These are phyloP conservation scores for Leptonema lineaticorne DNA, from an alignment of 1,140 invertebrate species.

Conservation along the genomic window DNA sequence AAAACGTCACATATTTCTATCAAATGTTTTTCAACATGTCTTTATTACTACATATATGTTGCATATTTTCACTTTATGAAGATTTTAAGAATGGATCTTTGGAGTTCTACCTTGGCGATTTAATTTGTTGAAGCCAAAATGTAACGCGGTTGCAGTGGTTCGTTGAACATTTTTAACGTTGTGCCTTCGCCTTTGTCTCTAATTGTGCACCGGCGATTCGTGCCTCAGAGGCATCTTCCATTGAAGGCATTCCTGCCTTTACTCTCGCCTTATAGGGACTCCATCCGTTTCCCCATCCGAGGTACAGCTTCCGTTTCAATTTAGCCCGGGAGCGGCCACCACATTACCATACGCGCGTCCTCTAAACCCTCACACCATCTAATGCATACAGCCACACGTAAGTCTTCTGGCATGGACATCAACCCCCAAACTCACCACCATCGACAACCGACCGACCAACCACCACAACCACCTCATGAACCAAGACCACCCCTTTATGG, in stretches of 20 bases:
- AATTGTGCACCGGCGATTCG: slow-evolving; percentile 3
- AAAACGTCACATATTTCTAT: background rate
- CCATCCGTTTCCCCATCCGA: background rate
- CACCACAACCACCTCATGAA: background rate
- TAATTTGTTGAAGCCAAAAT: too few species aligned
- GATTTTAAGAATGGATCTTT: too few species aligned
- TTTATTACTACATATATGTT: too few species aligned
- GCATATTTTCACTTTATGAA: too few species aligned
- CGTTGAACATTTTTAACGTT: background rate
- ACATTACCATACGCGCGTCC: slow-evolving; percentile 28
- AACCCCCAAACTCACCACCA: background rate
- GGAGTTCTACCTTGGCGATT: too few species aligned
- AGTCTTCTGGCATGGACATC: slow-evolving; percentile 42
- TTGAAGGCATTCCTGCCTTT: background rate
- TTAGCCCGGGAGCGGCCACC: slow-evolving; percentile 3
- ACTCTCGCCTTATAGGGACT: background rate
- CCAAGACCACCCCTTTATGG: too few species aligned
- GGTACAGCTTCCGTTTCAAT: slow-evolving; percentile 26
- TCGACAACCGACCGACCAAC: slow-evolving; percentile 6
- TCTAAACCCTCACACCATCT: background rate
- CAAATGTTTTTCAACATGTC: background rate
- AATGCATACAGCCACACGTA: slow-evolving; percentile 33
- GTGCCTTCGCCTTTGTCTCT: background rate
- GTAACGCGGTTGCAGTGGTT: too few species aligned
- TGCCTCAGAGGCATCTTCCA: background rate